A percentile compares a stretch with the other conserved stretches of the same genome.
These are phyloP conservation scores for Brachionus manjavacas DNA, from an alignment of 1,140 invertebrate genomes.

Conservation along the genomic window DNA sequence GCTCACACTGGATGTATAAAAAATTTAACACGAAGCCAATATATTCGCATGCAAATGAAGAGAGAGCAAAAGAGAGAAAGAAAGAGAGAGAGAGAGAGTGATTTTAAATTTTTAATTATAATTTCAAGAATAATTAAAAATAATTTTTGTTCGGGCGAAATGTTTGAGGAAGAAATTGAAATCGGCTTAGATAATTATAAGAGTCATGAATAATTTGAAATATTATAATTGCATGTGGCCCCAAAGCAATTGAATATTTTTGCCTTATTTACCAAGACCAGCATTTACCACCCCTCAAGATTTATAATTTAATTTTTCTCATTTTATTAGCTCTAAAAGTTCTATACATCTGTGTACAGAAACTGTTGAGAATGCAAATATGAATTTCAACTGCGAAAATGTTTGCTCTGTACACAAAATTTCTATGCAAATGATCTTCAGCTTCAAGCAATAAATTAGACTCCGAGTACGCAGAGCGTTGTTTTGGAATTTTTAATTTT, in stretches of 20 bases:
- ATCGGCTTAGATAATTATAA: background rate
- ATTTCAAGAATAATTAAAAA: conserved; percentile 23
- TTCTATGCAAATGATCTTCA: background rate
- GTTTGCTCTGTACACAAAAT: background rate
- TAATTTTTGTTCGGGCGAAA: background rate
- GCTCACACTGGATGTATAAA: background rate
- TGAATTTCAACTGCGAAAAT: background rate
- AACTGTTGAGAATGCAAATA: background rate
- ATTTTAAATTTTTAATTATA: conserved; percentile 19
- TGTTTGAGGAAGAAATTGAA: background rate
- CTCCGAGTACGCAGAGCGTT: background rate
- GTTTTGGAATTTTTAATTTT: background rate
- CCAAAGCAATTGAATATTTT: background rate
- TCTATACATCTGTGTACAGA: background rate
- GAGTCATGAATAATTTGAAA: background rate
- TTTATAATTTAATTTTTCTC: background rate
- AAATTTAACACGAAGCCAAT: background rate
- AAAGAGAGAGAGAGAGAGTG: background rate
- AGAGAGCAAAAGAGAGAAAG: background rate
- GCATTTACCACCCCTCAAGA: background rate
- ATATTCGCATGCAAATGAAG: background rate
- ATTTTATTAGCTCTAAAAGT: background rate
- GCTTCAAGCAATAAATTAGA: background rate
- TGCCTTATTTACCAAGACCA: background rate
- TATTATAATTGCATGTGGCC: background rate